Conservation (phyloP, 2,888 invertebrate genomes). For the Xestia rhomboidea region DNA sequence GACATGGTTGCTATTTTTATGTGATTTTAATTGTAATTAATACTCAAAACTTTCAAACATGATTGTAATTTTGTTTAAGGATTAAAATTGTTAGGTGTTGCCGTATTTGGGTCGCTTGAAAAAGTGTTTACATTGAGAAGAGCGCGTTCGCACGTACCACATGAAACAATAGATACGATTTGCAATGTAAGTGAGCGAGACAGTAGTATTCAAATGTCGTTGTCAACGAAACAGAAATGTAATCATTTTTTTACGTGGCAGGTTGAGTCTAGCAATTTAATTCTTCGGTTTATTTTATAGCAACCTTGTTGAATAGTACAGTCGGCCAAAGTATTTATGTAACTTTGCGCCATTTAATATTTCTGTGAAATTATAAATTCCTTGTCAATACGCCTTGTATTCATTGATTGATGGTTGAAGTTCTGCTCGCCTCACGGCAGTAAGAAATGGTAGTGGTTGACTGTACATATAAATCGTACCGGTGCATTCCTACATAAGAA, state of each 20-base stretch:
- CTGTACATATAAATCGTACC: slow-evolving; percentile 52
- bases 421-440: slow-evolving; percentile 1
- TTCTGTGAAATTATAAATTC: slow-evolving; percentile 18
- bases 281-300: neutral
- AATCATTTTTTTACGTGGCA: neutral
- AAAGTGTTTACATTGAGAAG: neutral
- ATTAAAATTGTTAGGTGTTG: neutral
- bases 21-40: slow-evolving; percentile 44
- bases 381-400: slow-evolving; percentile 10
- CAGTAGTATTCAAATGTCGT: neutral
- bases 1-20: slow-evolving; percentile 49
- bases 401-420: neutral
- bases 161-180: neutral
- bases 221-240: neutral
- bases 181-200: neutral
- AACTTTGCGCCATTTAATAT: slow-evolving; percentile 14
- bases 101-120: neutral
- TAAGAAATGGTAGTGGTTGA: slow-evolving; percentile 33
- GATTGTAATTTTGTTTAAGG: slow-evolving; percentile 20
- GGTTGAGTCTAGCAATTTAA: neutral
- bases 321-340: slow-evolving; percentile 46
- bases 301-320: slow-evolving; percentile 41
- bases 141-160: neutral
- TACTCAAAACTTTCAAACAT: slow-evolving; percentile 51
- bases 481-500: slow-evolving; percentile 69